A percentile compares a stretch with the other conserved stretches of the same genome.
phyloP scores from a whole-genome alignment of 2,888 invertebrate genomes.

The Polydrusus cervinus region DNA sequence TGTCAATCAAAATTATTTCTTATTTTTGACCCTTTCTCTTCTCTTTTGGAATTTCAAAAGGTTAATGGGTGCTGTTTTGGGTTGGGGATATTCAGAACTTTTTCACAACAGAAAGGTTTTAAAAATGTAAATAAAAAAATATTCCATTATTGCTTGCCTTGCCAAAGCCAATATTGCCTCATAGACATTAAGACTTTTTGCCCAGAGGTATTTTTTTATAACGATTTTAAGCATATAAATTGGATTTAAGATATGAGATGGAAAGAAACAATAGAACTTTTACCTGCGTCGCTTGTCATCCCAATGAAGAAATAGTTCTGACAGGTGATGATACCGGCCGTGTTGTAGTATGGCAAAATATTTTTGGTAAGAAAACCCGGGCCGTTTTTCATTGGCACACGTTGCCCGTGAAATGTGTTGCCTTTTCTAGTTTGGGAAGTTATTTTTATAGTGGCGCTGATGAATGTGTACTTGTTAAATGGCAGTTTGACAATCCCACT shows the following conservation, averaged over 20 bases:
- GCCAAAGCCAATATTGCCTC: no score
- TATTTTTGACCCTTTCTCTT: no score
- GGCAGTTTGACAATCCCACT: conserved; percentile 75
- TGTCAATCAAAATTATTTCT: no score
- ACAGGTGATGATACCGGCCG: conserved; percentile 81
- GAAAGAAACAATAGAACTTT: conserved; percentile 67
- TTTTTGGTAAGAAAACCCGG: conserved; percentile 67
- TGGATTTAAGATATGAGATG: conserved; percentile 45
- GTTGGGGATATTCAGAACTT: no score
- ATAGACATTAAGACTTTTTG: no score
- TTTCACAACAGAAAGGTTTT: no score
- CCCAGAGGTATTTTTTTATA: no score
- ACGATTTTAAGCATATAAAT: no score
- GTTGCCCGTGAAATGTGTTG: conserved; percentile 78
- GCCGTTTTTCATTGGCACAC: conserved; percentile 85
- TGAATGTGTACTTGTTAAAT: conserved; percentile 86
- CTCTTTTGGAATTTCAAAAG: no score
- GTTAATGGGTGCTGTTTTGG: no score
- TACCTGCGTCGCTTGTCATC: conserved; percentile 81
- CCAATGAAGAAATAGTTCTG: conserved; percentile 77
- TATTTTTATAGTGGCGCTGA: conserved; percentile 82
- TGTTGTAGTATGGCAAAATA: conserved; percentile 77
- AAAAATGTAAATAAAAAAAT: no score
- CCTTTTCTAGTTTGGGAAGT: conserved; percentile 79
- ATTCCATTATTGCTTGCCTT: no score